A percentile compares a stretch with the other conserved stretches of the same genome.
These are phyloP conservation scores for Climacteris rufus DNA, from an alignment of 2,113 vertebrate genomes.

Conservation along the genomic window DNA sequence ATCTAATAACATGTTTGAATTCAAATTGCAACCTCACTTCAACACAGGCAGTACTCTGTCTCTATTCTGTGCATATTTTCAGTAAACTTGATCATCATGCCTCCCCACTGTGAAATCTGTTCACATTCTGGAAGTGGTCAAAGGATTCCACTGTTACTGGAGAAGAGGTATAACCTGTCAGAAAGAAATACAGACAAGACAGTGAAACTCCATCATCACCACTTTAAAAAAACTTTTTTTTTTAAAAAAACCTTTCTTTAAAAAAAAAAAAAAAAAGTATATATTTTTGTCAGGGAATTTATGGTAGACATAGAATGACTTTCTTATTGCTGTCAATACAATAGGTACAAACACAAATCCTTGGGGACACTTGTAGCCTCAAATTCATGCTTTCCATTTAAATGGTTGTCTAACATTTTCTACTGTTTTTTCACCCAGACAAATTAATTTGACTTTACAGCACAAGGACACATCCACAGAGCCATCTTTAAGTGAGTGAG, in stretches of 20 bases:
- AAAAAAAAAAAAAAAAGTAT: background rate
- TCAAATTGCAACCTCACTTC: background rate
- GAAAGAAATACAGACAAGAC: background rate
- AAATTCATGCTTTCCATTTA: background rate
- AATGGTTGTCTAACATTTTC: background rate
- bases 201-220: background rate
- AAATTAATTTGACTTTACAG: background rate
- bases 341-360: background rate
- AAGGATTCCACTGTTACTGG: background rate
- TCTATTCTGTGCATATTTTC: background rate
- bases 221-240: background rate
- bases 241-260: background rate
- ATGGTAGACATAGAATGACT: background rate
- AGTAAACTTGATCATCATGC: background rate
- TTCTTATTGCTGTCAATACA: background rate
- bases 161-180: background rate
- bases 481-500: background rate
- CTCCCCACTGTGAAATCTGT: background rate
- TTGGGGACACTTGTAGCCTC: background rate
- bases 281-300: background rate
- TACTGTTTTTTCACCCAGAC: background rate
- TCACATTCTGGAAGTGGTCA: background rate
- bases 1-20: background rate
- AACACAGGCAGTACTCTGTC: rapidly evolving
- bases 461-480: background rate